A percentile compares a stretch with the other conserved stretches of the same genome.
These are phyloP conservation scores for Augochlorella aurata DNA, from an alignment of 2,888 invertebrate species.

Conservation along the genomic window DNA sequence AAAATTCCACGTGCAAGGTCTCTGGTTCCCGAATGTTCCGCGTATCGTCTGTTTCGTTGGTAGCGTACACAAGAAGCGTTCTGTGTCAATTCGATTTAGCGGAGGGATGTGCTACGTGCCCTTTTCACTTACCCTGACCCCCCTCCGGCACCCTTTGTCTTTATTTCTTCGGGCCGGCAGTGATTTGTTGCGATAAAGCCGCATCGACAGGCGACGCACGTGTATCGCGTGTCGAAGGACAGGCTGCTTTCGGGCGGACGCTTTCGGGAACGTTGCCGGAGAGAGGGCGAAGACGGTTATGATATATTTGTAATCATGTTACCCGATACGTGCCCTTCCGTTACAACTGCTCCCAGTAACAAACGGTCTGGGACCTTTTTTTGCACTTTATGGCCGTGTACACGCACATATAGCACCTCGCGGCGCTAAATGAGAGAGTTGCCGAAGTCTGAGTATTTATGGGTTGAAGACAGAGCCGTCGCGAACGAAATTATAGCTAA, in stretches of 20 bases:
- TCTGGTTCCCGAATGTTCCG: not conserved
- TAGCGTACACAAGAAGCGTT: slow-evolving; percentile 46
- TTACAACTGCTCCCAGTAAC: slow-evolving; percentile 80
- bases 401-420: slow-evolving; percentile 46
- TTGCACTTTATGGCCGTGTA: slow-evolving; percentile 52
- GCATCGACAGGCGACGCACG: slow-evolving; percentile 80
- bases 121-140: slow-evolving; percentile 48
- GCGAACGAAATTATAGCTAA: slow-evolving; percentile 24
- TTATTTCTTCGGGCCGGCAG: slow-evolving; percentile 67
- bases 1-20: not conserved
- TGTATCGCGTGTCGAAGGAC: slow-evolving; percentile 75
- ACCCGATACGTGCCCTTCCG: slow-evolving; percentile 79
- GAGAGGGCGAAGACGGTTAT: slow-evolving; percentile 72
- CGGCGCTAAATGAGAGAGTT: slow-evolving; percentile 48
- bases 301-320: slow-evolving; percentile 81
- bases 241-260: slow-evolving; percentile 38
- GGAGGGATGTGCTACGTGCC: slow-evolving; percentile 60
- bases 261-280: slow-evolving; percentile 45
- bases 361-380: slow-evolving; percentile 72
- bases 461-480: slow-evolving; percentile 23
- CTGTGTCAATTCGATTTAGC: slow-evolving; percentile 65
- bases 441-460: slow-evolving; percentile 43
- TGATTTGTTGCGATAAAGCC: slow-evolving; percentile 80
- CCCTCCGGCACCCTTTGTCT: slow-evolving; percentile 54
- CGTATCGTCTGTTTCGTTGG: slow-evolving; percentile 16